These are phyloP conservation scores for Pristionchus arcanus DNA, from an alignment of 2,888 invertebrate genomes.

Conservation along the genomic window DNA sequence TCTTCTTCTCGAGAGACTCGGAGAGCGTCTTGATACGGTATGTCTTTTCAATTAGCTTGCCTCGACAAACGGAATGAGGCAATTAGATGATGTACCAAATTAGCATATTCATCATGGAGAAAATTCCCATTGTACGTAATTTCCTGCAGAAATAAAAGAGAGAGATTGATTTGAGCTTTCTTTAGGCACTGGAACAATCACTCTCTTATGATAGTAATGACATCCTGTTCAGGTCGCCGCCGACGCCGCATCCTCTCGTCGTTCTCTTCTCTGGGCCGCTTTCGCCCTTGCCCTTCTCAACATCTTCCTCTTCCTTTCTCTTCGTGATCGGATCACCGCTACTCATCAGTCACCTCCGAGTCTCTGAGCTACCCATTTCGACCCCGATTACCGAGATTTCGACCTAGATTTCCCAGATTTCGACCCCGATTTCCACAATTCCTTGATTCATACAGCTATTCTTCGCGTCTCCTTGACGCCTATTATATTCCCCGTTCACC, in stretches of 20 bases:
- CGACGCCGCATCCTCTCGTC: neutral
- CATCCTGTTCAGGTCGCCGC: neutral
- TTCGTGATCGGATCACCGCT: neutral
- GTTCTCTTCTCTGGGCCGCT: slow-evolving; percentile 4
- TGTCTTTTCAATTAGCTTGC: too few relatives aligned
- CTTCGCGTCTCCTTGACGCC: neutral
- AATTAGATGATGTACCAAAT: too few relatives aligned
- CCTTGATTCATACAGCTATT: neutral
- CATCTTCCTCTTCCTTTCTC: slow-evolving; percentile 48
- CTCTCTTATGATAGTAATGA: too few relatives aligned
- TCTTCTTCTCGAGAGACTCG: slow-evolving; percentile 19
- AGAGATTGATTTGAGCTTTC: too few relatives aligned
- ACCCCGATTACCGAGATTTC: neutral
- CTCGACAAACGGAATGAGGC: too few relatives aligned
- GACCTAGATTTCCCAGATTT: neutral
- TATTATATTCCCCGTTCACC: neutral
- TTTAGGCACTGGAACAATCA: too few relatives aligned
- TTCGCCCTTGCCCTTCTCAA: slow-evolving; percentile 46
- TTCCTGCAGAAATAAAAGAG: too few relatives aligned
- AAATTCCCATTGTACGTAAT: too few relatives aligned
- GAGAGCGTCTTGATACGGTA: slow-evolving; percentile 14
- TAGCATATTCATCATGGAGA: too few relatives aligned
- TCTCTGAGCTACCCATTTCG: neutral
- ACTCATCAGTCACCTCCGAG: neutral
- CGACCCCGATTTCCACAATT: neutral